A percentile compares a stretch with the other conserved stretches of the same genome.
Conservation (phyloP, 1,140 invertebrate species). For the Ceratitis capitata region DNA sequence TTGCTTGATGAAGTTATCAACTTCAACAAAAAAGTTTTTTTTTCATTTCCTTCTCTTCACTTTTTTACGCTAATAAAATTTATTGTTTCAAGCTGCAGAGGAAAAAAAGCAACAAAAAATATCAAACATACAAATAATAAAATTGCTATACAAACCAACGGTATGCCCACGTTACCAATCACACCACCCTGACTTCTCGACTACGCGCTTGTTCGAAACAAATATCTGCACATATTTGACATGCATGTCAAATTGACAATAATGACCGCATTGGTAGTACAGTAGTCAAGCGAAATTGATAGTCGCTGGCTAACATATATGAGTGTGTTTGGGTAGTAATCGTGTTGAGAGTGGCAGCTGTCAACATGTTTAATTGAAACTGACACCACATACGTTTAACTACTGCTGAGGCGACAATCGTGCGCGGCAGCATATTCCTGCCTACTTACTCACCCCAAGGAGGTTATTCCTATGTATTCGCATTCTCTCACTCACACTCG, state of each 20-base stretch:
- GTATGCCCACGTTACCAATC: not conserved
- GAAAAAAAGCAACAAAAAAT: not conserved
- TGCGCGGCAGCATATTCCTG: not conserved
- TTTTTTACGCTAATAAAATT: conserved; percentile 26
- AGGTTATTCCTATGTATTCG: not conserved
- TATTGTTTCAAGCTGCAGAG: conserved; percentile 3
- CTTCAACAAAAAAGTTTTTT: not conserved
- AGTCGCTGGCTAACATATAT: conserved; percentile 4
- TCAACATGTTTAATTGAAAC: conserved; percentile 65
- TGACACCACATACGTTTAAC: conserved; percentile 50
- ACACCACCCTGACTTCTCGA: not conserved
- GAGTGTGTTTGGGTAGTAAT: conserved; percentile 31
- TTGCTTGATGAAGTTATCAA: conserved; percentile 20
- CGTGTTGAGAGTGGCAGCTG: conserved; percentile 50
- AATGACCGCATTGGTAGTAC: conserved; percentile 29
- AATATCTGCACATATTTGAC: not conserved
- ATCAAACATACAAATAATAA: conserved; percentile 8
- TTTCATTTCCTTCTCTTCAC: not conserved
- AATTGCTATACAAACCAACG: not conserved
- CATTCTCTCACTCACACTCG: not conserved
- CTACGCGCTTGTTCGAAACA: not conserved
- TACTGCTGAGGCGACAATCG: not conserved
- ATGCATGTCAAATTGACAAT: conserved; percentile 38
- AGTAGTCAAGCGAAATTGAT: conserved; percentile 25
- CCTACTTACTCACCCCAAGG: not conserved